Conservation (phyloP, 2,888 invertebrate genomes). For the Athalia cordata region DNA sequence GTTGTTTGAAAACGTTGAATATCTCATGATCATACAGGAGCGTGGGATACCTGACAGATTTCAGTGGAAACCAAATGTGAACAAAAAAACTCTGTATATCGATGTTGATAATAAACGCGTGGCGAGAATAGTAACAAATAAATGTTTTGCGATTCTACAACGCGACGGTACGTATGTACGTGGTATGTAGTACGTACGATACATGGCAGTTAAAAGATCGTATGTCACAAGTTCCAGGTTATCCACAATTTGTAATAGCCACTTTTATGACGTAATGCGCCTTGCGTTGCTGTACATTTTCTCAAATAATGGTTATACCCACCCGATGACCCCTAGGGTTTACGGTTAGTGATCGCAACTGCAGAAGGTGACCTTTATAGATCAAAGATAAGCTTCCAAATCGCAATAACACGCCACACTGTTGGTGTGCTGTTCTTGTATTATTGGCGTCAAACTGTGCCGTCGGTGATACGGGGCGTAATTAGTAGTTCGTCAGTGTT, state of each 20-base stretch:
- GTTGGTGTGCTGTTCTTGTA: not conserved
- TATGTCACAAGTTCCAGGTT: constrained; percentile 29
- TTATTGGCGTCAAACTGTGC: not conserved
- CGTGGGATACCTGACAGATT: too few relatives aligned
- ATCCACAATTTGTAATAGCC: constrained; percentile 28
- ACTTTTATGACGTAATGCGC: constrained; percentile 29
- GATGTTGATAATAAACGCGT: too few relatives aligned
- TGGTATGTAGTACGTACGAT: not conserved
- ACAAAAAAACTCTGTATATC: too few relatives aligned
- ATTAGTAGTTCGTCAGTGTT: not conserved
- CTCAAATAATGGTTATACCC: constrained; percentile 19
- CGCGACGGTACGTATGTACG: not conserved
- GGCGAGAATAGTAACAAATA: constrained; percentile 10
- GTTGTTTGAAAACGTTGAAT: too few relatives aligned
- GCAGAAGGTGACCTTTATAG: not conserved
- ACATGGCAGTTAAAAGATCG: constrained; percentile 8
- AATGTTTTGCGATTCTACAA: not conserved
- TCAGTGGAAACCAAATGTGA: too few relatives aligned
- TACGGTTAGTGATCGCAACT: constrained; percentile 29
- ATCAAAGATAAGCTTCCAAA: constrained; percentile 30
- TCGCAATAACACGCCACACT: constrained; percentile 16
- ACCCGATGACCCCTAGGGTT: constrained; percentile 29
- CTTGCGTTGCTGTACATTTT: constrained; percentile 16
- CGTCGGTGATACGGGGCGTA: not conserved
- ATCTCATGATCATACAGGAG: too few relatives aligned